Evolutionary conservation across 2,888 invertebrate species (phyloP).

Genomic region (Heliconius charithonia): DNA sequence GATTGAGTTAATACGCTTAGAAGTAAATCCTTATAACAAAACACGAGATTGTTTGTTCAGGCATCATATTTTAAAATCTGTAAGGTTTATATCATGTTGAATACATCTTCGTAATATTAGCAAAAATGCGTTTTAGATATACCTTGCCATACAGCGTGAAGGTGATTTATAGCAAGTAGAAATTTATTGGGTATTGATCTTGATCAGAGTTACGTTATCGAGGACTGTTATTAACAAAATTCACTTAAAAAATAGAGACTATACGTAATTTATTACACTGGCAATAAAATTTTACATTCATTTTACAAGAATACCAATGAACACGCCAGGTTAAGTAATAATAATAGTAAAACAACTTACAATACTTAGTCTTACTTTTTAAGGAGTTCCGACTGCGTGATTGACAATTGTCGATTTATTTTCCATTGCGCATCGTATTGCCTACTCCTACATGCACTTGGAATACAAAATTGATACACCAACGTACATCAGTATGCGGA

Average conservation of each 20-base stretch:
- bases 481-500: slow-evolving; percentile 75
- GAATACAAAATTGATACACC: slow-evolving; percentile 64
- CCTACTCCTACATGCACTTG: slow-evolving; percentile 50
- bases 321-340: slow-evolving; percentile 28
- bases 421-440: slow-evolving; percentile 67
- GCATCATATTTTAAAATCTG: not conserved
- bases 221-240: not conserved
- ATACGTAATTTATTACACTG: not conserved
- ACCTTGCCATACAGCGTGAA: no score
- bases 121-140: not conserved
- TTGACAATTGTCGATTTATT: slow-evolving; percentile 77
- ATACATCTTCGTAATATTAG: not conserved
- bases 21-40: slow-evolving; percentile 29
- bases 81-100: not conserved
- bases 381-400: slow-evolving; percentile 74
- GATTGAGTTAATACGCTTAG: slow-evolving; percentile 36
- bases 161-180: not conserved
- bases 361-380: slow-evolving; percentile 57
- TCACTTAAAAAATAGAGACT: not conserved
- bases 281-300: slow-evolving; percentile 1
- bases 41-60: slow-evolving; percentile 16
- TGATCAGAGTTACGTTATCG: not conserved
- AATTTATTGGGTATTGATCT: not conserved
- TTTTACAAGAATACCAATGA: slow-evolving; percentile 1
- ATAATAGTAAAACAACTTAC: slow-evolving; percentile 39